Evolutionary conservation across 2,113 vertebrate genomes (phyloP).

Genomic region (Paradoxurus hermaphroditus): DNA sequence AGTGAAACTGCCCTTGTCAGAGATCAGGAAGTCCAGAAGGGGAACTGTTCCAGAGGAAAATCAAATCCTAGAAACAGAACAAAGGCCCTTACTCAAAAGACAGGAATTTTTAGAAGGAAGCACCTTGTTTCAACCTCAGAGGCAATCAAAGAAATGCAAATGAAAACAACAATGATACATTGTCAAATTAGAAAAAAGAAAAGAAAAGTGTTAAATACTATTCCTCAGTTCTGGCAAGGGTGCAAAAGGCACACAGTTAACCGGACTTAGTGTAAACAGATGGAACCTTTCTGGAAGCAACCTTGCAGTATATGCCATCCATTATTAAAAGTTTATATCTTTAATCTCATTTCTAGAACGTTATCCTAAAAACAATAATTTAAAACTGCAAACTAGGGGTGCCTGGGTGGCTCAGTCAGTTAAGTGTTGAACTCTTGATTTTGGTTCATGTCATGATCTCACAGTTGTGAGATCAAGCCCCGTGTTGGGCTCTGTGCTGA

Average conservation of each 20-base stretch:
- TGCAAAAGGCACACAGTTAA: not conserved
- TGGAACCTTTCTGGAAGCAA: not conserved
- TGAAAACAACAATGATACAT: not conserved
- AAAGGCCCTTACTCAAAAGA: slow-evolving; percentile 34
- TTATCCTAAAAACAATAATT: not conserved
- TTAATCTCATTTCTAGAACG: slow-evolving; percentile 29
- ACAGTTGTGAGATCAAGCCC: too few species aligned
- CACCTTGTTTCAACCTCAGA: not conserved
- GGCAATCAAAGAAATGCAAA: slow-evolving; percentile 38
- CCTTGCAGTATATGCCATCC: not conserved
- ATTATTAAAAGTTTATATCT: not conserved
- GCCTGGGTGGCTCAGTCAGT: too few species aligned
- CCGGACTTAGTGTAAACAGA: not conserved
- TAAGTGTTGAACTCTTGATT: too few species aligned
- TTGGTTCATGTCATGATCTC: too few species aligned
- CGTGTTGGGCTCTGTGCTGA: too few species aligned
- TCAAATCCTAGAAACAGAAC: not conserved
- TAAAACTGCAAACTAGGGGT: not conserved
- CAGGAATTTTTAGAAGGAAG: slow-evolving; percentile 42
- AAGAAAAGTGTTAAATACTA: not conserved
- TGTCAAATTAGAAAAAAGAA: not conserved
- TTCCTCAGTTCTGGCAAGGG: not conserved
- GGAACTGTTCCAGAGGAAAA: not conserved
- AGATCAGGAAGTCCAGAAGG: not conserved
- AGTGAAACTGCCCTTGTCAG: not conserved